phyloP scores from a whole-genome alignment of 2,113 vertebrate species.

The Cepphus grylle region DNA sequence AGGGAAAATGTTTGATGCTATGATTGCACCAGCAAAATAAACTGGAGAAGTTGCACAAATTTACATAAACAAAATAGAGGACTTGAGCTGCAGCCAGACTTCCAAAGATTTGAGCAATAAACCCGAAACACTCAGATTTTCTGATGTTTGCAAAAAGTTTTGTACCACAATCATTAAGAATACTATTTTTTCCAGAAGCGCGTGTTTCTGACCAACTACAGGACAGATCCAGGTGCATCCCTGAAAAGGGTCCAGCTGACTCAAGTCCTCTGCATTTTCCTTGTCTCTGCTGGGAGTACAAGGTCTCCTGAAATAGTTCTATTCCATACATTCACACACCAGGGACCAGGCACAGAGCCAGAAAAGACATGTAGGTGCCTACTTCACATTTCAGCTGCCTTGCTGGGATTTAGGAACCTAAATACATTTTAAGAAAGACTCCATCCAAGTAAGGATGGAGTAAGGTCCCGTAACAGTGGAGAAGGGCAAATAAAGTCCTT shows the following conservation, averaged over 20 bases:
- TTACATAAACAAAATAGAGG: background rate
- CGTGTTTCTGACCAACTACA: background rate
- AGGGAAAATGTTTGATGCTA: background rate
- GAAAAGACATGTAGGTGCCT: background rate
- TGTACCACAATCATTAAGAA: accelerated
- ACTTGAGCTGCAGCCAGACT: background rate
- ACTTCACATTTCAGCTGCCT: background rate
- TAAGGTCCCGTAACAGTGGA: background rate
- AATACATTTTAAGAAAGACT: background rate
- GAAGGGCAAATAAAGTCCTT: background rate
- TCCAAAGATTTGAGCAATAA: background rate
- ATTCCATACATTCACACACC: background rate
- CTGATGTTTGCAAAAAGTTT: background rate
- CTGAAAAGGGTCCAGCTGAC: background rate
- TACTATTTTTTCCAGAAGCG: background rate
- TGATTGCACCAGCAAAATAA: background rate
- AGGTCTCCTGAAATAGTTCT: background rate
- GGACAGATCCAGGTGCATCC: background rate
- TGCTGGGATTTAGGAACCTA: background rate
- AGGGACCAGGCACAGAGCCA: background rate
- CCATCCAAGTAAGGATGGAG: background rate
- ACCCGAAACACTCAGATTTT: background rate
- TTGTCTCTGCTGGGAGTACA: background rate
- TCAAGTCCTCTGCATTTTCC: background rate
- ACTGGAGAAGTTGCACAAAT: background rate